A percentile compares a stretch with the other conserved stretches of the same genome.
Evolutionary conservation across 2,888 invertebrate species (phyloP).

Genomic region (Lottia gigantea): DNA sequence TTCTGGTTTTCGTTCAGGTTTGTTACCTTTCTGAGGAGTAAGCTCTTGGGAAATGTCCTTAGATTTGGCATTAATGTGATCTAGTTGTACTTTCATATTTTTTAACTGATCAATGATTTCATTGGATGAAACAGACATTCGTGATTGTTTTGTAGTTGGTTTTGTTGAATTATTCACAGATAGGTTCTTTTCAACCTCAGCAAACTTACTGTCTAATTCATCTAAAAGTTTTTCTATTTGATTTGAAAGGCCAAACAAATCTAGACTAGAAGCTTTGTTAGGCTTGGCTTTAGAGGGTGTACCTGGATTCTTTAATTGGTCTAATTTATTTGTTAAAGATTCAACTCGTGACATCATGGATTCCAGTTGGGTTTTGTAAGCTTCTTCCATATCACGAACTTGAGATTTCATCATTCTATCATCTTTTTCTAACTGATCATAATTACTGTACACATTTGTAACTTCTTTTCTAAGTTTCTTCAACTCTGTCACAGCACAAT

Average conservation of each 20-base stretch:
- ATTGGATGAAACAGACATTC: conserved; percentile 16
- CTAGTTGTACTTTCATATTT: conserved; percentile 50
- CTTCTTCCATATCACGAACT: conserved; percentile 74
- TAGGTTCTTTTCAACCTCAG: conserved; percentile 40
- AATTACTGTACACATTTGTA: conserved; percentile 40
- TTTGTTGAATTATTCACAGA: conserved; percentile 9
- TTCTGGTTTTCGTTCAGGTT: conserved; percentile 29
- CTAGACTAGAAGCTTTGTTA: not conserved
- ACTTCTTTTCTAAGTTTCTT: conserved; percentile 48
- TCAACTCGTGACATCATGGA: conserved; percentile 84
- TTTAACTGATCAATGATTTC: conserved; percentile 41
- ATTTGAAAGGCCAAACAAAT: conserved; percentile 28
- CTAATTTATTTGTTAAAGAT: conserved; percentile 83
- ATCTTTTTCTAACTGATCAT: conserved; percentile 39
- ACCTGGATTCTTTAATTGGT: conserved; percentile 4
- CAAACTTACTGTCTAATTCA: conserved; percentile 49
- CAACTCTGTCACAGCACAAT: conserved; percentile 43
- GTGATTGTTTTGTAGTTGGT: not conserved
- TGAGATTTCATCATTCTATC: conserved; percentile 52
- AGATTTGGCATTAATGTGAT: conserved; percentile 44
- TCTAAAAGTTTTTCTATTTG: conserved; percentile 47
- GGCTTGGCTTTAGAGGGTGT: conserved; percentile 11
- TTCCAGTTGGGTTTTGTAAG: conserved; percentile 75
- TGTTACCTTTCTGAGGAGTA: conserved; percentile 16
- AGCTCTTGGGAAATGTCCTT: conserved; percentile 42